Percentiles rank a stretch among this genome's conserved stretches.
Conservation (phyloP, 2,113 vertebrate genomes). For the Trematomus loennbergii region DNA sequence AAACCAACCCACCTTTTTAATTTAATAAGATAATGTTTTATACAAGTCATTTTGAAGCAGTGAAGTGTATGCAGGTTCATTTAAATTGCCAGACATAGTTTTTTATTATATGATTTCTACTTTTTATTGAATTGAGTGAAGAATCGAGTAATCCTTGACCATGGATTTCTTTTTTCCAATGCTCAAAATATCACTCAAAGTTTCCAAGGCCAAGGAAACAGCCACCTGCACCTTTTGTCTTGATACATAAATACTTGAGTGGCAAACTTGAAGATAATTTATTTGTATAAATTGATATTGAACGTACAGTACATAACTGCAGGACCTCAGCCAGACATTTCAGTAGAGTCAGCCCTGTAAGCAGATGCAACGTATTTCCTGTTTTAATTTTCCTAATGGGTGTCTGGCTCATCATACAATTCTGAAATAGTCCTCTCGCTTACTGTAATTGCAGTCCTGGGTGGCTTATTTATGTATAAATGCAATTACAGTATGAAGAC, state of each 20-base stretch:
- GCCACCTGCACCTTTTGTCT: background rate
- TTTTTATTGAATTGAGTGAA: background rate
- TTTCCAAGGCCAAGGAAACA: background rate
- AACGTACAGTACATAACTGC: background rate
- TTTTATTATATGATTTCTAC: background rate
- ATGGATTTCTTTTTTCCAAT: background rate
- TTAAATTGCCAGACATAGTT: background rate
- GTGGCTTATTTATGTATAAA: constrained; percentile 10
- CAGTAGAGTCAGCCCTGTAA: background rate
- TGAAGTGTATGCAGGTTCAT: background rate
- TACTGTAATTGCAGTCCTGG: constrained; percentile 53
- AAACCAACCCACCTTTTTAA: background rate
- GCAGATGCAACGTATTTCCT: constrained; percentile 20
- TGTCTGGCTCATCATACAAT: constrained; percentile 39
- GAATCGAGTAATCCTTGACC: constrained; percentile 9
- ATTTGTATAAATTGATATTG: constrained; percentile 1
- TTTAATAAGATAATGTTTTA: background rate
- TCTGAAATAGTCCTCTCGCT: constrained; percentile 40
- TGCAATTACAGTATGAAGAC: constrained; percentile 25
- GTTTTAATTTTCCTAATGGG: constrained; percentile 41
- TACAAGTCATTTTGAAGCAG: no score
- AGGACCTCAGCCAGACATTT: constrained; percentile 4
- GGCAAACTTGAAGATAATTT: background rate
- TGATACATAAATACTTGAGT: background rate
- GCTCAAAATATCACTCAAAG: background rate